Evolutionary conservation across 2,888 invertebrate species (phyloP).

Genomic region (Polyploca ridens): DNA sequence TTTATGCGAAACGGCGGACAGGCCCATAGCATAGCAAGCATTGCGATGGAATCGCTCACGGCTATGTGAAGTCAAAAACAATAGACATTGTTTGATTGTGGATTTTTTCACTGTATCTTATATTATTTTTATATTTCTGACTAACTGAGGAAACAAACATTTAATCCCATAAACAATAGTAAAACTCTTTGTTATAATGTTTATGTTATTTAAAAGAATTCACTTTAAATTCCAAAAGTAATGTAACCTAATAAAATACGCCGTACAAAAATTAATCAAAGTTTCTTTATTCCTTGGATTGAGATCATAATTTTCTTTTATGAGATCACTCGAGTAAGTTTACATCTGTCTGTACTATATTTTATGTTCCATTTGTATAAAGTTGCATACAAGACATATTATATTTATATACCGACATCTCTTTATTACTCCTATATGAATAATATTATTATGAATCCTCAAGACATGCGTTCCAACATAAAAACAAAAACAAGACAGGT

Average conservation of each 20-base stretch:
- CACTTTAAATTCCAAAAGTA: constrained; percentile 3
- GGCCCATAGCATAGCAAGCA: constrained; percentile 13
- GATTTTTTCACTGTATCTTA: constrained; percentile 41
- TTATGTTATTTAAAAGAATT: background rate
- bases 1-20: constrained; percentile 56
- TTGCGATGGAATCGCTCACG: constrained; percentile 52
- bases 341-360: constrained; percentile 6
- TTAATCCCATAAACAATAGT: background rate
- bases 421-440: constrained; percentile 68
- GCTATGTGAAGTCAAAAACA: constrained; percentile 53
- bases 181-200: background rate
- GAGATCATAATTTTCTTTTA: constrained; percentile 6
- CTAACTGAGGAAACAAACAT: background rate
- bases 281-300: background rate
- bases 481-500: constrained; percentile 51
- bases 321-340: constrained; percentile 3
- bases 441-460: constrained; percentile 67
- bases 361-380: constrained; percentile 23
- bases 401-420: constrained; percentile 58
- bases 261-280: background rate
- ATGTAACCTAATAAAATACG: background rate
- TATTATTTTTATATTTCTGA: constrained; percentile 11
- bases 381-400: constrained; percentile 34
- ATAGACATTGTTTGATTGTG: constrained; percentile 53
- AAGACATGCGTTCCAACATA: constrained; percentile 50